A percentile compares a stretch with the other conserved stretches of the same genome.
Evolutionary conservation across 2,888 invertebrate genomes (phyloP).

Genomic region (Anthophora plumipes): DNA sequence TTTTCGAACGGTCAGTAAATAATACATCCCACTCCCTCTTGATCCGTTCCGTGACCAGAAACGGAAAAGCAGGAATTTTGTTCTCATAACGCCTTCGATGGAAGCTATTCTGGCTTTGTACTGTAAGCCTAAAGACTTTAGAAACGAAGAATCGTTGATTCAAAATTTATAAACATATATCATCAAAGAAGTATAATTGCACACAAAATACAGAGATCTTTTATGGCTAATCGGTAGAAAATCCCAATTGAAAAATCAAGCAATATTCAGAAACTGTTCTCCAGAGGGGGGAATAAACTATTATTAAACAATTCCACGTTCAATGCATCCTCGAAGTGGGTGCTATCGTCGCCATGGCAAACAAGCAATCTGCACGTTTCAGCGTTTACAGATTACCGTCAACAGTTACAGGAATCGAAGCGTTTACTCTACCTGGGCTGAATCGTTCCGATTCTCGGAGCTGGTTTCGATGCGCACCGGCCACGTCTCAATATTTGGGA

Average conservation of each 20-base stretch:
- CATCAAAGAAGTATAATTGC: too few relatives aligned
- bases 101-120: not conserved
- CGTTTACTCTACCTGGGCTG: conserved; percentile 10
- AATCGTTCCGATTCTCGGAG: conserved; percentile 48
- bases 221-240: too few relatives aligned
- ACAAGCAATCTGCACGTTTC: not conserved
- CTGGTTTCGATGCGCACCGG: conserved; percentile 66
- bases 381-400: not conserved
- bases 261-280: not conserved
- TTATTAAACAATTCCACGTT: too few relatives aligned
- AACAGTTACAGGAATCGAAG: conserved; percentile 12
- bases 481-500: conserved; percentile 81
- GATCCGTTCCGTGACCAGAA: conserved; percentile 17
- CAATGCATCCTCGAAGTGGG: not conserved
- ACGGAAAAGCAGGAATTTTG: conserved; percentile 2
- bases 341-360: not conserved
- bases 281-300: not conserved
- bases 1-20: conserved; percentile 36
- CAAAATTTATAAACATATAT: conserved; percentile 8
- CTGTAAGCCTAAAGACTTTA: not conserved
- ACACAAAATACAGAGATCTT: too few relatives aligned
- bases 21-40: conserved; percentile 23
- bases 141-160: not conserved
- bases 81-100: not conserved
- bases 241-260: too few relatives aligned